phyloP scores from a whole-genome alignment of 2,888 invertebrate genomes.

The Lathronympha strigana region DNA sequence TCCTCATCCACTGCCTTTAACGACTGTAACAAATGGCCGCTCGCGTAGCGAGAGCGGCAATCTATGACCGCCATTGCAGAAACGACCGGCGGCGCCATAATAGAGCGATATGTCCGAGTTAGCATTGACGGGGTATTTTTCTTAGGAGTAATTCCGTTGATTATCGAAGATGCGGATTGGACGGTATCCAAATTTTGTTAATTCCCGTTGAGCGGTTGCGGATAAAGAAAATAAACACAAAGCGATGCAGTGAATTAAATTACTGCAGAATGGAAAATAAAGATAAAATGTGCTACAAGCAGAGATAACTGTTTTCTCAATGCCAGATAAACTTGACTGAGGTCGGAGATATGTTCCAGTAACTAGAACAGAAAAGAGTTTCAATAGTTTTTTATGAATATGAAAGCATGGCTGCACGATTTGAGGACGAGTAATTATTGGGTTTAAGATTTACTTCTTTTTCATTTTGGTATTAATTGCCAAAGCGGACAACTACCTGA shows the following conservation, averaged over 20 bases:
- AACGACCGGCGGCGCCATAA: slow-evolving; percentile 42
- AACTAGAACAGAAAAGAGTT: background rate
- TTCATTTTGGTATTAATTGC: no score
- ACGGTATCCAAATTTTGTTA: slow-evolving; percentile 22
- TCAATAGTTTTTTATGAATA: no score
- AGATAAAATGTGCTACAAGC: background rate
- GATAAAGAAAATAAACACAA: slow-evolving; percentile 7
- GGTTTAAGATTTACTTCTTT: no score
- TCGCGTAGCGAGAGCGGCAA: slow-evolving; percentile 59
- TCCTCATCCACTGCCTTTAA: slow-evolving; percentile 62
- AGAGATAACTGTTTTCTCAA: background rate
- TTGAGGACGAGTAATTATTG: no score
- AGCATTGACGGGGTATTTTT: slow-evolving; percentile 35
- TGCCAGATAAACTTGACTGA: background rate
- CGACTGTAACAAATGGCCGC: slow-evolving; percentile 63
- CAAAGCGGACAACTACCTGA: no score
- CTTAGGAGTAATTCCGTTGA: slow-evolving; percentile 36
- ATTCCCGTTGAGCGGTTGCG: slow-evolving; percentile 9
- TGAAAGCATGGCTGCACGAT: no score
- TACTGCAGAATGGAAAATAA: background rate
- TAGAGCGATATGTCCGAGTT: slow-evolving; percentile 43
- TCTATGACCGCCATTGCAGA: slow-evolving; percentile 62
- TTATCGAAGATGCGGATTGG: slow-evolving; percentile 28
- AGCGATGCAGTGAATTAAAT: background rate
- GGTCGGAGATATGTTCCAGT: background rate